Percentiles rank a stretch among this genome's conserved stretches.
phyloP scores from a whole-genome alignment of 2,797 vertebrate species.

The Ctenosaura bakeri region DNA sequence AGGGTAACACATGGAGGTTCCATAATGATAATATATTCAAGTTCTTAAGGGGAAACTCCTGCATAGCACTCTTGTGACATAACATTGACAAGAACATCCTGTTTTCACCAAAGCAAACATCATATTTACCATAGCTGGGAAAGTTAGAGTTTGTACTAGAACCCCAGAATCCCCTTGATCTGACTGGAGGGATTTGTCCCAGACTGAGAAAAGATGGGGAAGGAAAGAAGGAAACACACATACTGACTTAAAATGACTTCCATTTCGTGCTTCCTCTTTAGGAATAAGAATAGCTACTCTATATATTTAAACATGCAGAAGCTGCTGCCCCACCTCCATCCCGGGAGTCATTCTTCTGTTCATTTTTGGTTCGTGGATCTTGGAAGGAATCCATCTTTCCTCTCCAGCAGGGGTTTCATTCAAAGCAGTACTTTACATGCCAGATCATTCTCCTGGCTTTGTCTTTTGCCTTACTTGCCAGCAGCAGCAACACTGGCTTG shows the following conservation, averaged over 20 bases:
- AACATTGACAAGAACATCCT: constrained; percentile 71
- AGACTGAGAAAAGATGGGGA: constrained; percentile 55
- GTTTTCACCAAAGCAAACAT: constrained; percentile 73
- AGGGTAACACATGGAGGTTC: too few relatives aligned
- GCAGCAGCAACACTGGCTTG: constrained; percentile 31
- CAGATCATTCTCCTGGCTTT: constrained; percentile 50
- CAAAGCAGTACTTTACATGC: constrained; percentile 36
- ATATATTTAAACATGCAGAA: constrained; percentile 35
- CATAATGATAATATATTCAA: constrained; percentile 44
- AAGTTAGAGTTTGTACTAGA: neutral
- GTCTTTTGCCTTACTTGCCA: neutral
- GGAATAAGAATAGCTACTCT: constrained; percentile 31
- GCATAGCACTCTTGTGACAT: constrained; percentile 68
- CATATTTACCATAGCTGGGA: neutral
- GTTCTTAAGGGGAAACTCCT: constrained; percentile 63
- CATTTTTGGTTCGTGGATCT: constrained; percentile 27
- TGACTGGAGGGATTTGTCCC: constrained; percentile 4
- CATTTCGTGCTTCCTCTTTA: neutral
- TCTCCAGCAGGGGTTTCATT: constrained; percentile 52
- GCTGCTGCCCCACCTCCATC: neutral
- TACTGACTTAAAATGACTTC: constrained; percentile 59
- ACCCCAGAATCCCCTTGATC: neutral
- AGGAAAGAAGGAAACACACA: constrained; percentile 38
- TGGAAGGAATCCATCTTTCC: constrained; percentile 49
- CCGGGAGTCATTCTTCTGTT: neutral